Percentiles rank a stretch among this genome's conserved stretches.
Evolutionary conservation across 2,888 invertebrate genomes (phyloP).

Genomic region (Sinotaia quadrata): DNA sequence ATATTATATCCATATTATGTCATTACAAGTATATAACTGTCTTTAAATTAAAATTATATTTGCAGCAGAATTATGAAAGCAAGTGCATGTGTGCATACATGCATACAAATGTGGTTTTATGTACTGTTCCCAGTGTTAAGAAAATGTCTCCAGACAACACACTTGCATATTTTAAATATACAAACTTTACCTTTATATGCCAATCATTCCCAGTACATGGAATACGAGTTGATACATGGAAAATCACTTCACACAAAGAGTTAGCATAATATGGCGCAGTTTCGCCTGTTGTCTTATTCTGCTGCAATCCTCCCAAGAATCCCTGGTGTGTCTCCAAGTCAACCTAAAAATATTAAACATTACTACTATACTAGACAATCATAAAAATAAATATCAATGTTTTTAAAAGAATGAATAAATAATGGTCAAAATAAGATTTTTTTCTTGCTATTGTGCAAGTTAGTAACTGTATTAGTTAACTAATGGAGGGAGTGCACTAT

Average conservation of each 20-base stretch:
- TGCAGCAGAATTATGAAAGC: neutral
- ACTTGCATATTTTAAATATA: no score
- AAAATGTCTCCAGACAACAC: no score
- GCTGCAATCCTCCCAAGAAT: slow-evolving; percentile 92
- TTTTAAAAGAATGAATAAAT: no score
- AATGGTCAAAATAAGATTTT: no score
- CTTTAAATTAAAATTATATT: neutral
- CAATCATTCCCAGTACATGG: slow-evolving; percentile 79
- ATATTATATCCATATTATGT: no score
- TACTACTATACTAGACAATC: neutral
- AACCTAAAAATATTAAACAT: slow-evolving; percentile 74
- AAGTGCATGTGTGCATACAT: neutral
- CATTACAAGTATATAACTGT: no score
- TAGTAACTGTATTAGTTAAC: no score
- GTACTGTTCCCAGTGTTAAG: no score
- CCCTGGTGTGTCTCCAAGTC: slow-evolving; percentile 95
- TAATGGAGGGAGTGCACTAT: no score
- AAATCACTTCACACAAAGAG: slow-evolving; percentile 93
- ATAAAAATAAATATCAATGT: neutral
- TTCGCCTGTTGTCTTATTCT: slow-evolving; percentile 81
- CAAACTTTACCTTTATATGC: slow-evolving; percentile 65
- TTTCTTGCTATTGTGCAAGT: no score
- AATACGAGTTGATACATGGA: slow-evolving; percentile 98
- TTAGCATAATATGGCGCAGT: slow-evolving; percentile 96
- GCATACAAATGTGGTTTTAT: neutral